Percentiles rank a stretch among this genome's conserved stretches.
Evolutionary conservation across 2,797 vertebrate genomes (phyloP).

Genomic region (Pseudopleuronectes americanus): DNA sequence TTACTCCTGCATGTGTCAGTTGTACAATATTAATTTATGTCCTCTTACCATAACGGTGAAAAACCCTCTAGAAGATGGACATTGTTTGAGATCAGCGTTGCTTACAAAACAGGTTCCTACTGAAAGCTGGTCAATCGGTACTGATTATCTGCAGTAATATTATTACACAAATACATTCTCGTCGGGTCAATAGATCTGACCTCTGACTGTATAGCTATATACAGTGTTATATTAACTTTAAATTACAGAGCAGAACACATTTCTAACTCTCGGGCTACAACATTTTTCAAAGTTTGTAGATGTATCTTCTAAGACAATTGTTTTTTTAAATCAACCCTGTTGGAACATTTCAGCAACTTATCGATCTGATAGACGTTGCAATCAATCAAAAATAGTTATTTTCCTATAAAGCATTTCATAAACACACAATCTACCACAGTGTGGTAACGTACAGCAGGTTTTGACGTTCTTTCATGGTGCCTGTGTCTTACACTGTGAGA

Average conservation of each 20-base stretch:
- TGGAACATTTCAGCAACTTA: neutral
- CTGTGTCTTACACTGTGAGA: neutral
- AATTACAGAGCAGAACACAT: slow-evolving; percentile 15
- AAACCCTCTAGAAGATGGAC: slow-evolving; percentile 9
- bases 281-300: slow-evolving; percentile 6
- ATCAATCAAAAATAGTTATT: neutral
- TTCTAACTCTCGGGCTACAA: slow-evolving; percentile 24
- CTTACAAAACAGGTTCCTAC: slow-evolving; percentile 17
- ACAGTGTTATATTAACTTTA: slow-evolving; percentile 51
- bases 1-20: slow-evolving; percentile 13
- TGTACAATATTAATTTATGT: neutral
- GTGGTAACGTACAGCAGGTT: slow-evolving; percentile 18
- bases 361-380: neutral
- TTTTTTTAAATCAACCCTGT: slow-evolving; percentile 3
- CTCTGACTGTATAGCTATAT: slow-evolving; percentile 53
- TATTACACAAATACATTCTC: slow-evolving; percentile 48
- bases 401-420: slow-evolving; percentile 23
- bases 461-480: neutral
- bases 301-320: slow-evolving; percentile 15
- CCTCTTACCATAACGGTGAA: slow-evolving; percentile 3
- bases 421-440: slow-evolving; percentile 17
- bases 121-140: slow-evolving; percentile 20
- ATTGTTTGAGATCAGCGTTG: slow-evolving; percentile 27
- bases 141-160: slow-evolving; percentile 15
- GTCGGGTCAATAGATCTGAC: slow-evolving; percentile 25